Base-by-base conservation (phyloP, 2,113 vertebrate species). In the Oryzias woworae region DNA sequence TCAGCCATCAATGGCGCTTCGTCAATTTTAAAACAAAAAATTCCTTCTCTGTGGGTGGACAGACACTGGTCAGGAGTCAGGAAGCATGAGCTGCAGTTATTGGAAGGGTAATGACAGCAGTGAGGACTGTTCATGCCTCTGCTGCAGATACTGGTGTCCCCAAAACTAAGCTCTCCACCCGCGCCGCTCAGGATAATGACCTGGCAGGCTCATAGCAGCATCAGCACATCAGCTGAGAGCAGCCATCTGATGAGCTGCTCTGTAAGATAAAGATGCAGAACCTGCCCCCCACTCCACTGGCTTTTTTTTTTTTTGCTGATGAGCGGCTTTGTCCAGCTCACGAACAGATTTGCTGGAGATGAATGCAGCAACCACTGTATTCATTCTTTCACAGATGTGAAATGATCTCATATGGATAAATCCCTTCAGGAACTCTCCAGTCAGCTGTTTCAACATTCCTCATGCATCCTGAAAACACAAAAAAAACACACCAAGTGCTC, bases 301-400 rank as follows among this genome's bases (percentile, higher is more conserved):
- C 57, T 41, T 64, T 73, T 64, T 73, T 67, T 56, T 26, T 69
- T 72, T 64, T 60, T 69, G 71, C 74, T 77, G 71, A 75, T 57
- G 53, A 47, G 5, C 42, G 43, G 43, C 8, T 5, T 18, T 15
- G 1, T 22, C 18, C 5, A 7, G n/a, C 18, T 18, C n/a, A 22
- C 22, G 36, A 6, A 52, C 63, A 62, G 65, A 42, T 44, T 31
- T 41, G 66, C 58, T 24, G 16, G 43, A 26, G 47, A 43, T 56
- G 59, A 48, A 6, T 3, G 26, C 14, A 58, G 43, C 57, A 46
- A 28, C 54, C 22, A 49, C 53, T 45, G 53, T 20, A 6, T 49
- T 53, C 24, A 46, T 5, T 50, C 50, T 20, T 51, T 66, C 16
- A 14, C 58, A 46, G 14, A 36, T 26, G 46, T 23, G 22, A 14